A percentile compares a stretch with the other conserved stretches of the same genome.
Conservation (phyloP, 2,797 vertebrate species). For the Podargus strigoides region DNA sequence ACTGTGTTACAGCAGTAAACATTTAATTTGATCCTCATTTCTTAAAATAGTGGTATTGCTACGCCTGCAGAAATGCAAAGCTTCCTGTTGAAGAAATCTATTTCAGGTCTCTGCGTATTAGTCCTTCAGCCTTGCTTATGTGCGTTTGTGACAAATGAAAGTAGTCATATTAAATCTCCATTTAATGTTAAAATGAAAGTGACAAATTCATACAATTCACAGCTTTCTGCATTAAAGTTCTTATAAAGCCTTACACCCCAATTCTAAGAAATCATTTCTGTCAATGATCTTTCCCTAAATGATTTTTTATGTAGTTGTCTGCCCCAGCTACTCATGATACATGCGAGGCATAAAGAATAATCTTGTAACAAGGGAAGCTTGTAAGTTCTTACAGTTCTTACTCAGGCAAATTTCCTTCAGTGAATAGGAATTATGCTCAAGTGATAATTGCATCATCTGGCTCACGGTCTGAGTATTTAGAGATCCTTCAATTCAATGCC, state of each 20-base stretch:
- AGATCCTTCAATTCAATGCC: background rate
- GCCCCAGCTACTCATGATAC: background rate
- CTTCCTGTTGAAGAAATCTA: conserved; percentile 23
- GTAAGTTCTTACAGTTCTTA: background rate
- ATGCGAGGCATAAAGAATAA: background rate
- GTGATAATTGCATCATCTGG: conserved; percentile 13
- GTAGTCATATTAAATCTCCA: conserved; percentile 45
- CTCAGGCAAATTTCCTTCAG: background rate
- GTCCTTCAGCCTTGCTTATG: conserved; percentile 33
- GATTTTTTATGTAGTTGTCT: conserved; percentile 32
- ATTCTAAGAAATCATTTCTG: conserved; percentile 19
- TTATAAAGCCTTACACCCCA: background rate
- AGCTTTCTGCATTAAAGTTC: conserved; percentile 22
- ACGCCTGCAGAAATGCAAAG: background rate
- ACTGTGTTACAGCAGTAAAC: conserved; percentile 27
- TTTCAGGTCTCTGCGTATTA: conserved; percentile 32
- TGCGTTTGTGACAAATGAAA: conserved; percentile 46
- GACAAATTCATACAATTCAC: conserved; percentile 29
- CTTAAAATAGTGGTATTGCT: conserved; percentile 47
- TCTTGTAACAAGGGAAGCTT: background rate
- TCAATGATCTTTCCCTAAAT: background rate
- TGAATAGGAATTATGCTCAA: conserved; percentile 31
- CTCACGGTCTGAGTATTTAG: background rate
- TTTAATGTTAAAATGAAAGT: conserved; percentile 51
- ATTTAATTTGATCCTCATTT: conserved; percentile 71